A percentile compares a stretch with the other conserved stretches of the same genome.
phyloP scores from a whole-genome alignment of 2,888 invertebrate species.

The Hydrotaea diabolus region DNA sequence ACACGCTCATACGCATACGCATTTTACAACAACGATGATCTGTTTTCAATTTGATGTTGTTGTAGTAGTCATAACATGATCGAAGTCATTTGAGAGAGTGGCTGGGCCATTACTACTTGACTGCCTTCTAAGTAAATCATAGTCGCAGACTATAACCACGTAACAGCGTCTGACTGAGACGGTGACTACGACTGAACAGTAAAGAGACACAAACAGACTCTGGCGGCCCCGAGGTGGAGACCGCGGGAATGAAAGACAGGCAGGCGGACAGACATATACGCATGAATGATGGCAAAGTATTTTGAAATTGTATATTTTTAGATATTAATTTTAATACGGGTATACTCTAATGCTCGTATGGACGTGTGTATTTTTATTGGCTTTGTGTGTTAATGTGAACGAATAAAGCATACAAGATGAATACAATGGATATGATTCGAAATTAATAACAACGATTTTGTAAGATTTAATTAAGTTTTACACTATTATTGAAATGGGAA shows the following conservation, averaged over 20 bases:
- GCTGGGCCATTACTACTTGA: conserved; percentile 1
- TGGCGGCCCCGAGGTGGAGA: neutral
- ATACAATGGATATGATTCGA: conserved; percentile 21
- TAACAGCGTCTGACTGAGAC: neutral
- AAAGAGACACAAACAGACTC: no score
- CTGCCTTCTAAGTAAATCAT: conserved; percentile 22
- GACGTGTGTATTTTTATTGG: neutral
- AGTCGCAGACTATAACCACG: neutral
- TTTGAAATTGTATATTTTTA: conserved; percentile 49
- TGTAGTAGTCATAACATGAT: conserved; percentile 43
- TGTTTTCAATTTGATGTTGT: neutral
- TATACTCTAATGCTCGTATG: neutral
- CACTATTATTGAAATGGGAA: conserved; percentile 1
- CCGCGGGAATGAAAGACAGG: neutral
- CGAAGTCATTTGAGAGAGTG: conserved; percentile 55
- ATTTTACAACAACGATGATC: neutral
- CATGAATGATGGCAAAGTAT: conserved; percentile 51
- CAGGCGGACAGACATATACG: neutral
- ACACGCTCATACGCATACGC: neutral
- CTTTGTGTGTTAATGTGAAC: conserved; percentile 28
- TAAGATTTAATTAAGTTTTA: conserved; percentile 29
- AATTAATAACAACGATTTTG: conserved; percentile 18
- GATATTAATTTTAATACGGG: conserved; percentile 22
- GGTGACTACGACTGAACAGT: neutral
- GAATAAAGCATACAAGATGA: neutral